phyloP scores from a whole-genome alignment of 1,140 invertebrate genomes.

The Nebria ingens region DNA sequence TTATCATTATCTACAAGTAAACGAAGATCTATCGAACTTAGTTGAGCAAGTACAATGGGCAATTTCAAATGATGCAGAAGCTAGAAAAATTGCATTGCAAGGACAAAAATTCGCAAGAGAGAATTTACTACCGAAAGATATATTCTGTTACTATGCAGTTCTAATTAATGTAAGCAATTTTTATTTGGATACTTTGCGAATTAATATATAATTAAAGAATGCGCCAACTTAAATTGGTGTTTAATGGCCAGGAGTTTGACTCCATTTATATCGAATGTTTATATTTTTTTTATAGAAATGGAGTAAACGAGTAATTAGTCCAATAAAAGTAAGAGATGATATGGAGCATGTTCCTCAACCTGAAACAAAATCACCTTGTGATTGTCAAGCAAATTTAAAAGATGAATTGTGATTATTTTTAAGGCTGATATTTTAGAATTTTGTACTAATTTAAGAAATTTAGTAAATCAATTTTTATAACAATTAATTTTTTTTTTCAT shows the following conservation, averaged over 20 bases:
- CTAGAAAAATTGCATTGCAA: slow-evolving; percentile 55
- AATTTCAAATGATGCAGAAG: slow-evolving; percentile 61
- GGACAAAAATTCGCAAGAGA: slow-evolving; percentile 64
- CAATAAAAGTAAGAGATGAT: slow-evolving; percentile 46
- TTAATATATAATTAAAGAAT: too few species aligned
- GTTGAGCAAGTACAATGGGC: slow-evolving; percentile 74
- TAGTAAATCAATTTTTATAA: too few species aligned
- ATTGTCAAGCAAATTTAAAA: slow-evolving; percentile 31
- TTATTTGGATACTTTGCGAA: background rate
- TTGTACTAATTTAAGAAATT: too few species aligned
- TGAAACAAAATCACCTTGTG: slow-evolving; percentile 41
- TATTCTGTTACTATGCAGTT: slow-evolving; percentile 82
- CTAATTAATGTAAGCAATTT: slow-evolving; percentile 50
- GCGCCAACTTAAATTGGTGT: too few species aligned
- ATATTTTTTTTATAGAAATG: slow-evolving; percentile 40
- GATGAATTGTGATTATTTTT: slow-evolving; percentile 35
- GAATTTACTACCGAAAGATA: slow-evolving; percentile 72
- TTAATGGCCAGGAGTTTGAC: too few species aligned
- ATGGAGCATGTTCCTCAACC: slow-evolving; percentile 69
- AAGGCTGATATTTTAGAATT: too few species aligned
- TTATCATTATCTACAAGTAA: slow-evolving; percentile 77
- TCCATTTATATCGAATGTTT: too few species aligned
- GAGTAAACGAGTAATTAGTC: slow-evolving; percentile 52
- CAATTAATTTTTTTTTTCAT: too few species aligned
- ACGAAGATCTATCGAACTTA: slow-evolving; percentile 70